These are phyloP conservation scores for Camelus dromedarius DNA, from an alignment of 2,113 vertebrate genomes.

Conservation along the genomic window DNA sequence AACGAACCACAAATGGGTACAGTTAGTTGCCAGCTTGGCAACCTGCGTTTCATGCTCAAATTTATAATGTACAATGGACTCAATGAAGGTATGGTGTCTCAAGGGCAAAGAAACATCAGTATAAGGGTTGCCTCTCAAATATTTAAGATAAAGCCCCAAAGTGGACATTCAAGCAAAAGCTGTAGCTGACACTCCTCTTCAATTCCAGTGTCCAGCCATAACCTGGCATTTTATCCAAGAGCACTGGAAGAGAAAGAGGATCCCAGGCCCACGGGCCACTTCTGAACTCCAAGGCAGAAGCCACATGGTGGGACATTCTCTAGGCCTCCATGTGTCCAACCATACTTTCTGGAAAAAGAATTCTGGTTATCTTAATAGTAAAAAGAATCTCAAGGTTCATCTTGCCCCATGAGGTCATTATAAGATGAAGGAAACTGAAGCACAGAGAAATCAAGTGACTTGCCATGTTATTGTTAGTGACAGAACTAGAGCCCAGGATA, in stretches of 20 bases:
- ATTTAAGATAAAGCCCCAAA: neutral
- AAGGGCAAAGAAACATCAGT: neutral
- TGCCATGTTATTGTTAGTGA: neutral
- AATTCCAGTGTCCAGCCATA: neutral
- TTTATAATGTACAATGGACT: constrained; percentile 11
- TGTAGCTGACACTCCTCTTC: neutral
- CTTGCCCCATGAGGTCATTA: neutral
- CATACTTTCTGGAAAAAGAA: neutral
- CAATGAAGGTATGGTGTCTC: neutral
- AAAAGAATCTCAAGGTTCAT: constrained; percentile 11
- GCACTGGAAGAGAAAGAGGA: neutral
- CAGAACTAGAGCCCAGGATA: neutral
- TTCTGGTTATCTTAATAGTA: neutral
- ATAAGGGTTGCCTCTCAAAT: neutral
- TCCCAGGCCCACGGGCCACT: neutral
- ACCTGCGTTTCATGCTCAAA: neutral
- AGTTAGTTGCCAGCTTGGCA: neutral
- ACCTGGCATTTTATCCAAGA: neutral
- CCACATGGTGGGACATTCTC: neutral
- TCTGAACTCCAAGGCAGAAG: neutral
- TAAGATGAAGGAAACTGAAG: constrained; percentile 21
- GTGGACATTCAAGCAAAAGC: neutral
- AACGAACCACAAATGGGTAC: constrained; percentile 20
- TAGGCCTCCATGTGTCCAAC: neutral
- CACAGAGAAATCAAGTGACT: neutral